These are phyloP conservation scores for Montipora capitata DNA, from an alignment of 92 coral and sea anemone species.

Conservation along the genomic window DNA sequence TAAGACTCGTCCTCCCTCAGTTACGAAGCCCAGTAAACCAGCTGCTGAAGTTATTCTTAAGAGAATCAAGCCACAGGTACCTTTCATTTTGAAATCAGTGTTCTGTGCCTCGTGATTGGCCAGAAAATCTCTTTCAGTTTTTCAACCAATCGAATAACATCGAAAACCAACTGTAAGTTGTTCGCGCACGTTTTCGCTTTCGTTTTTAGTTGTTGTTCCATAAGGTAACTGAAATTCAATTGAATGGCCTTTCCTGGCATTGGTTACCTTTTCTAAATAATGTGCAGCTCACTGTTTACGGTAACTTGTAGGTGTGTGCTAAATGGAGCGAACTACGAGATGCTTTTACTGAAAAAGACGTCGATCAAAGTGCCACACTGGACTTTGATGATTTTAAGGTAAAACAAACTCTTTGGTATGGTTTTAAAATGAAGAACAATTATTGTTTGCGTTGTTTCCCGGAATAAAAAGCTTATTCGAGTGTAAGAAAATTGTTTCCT, in stretches of 20 bases:
- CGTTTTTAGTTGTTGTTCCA: neutral
- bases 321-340: slow-evolving; percentile 78
- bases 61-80: slow-evolving; percentile 78
- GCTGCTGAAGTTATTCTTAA: slow-evolving; percentile 57
- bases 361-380: slow-evolving; percentile 50
- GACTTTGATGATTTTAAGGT: slow-evolving; percentile 62
- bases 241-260: no score
- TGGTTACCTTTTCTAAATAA: no score
- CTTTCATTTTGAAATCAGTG: neutral
- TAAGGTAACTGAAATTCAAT: no score
- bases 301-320: slow-evolving; percentile 69
- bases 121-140: neutral
- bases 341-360: slow-evolving; percentile 46
- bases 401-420: neutral
- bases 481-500: no score
- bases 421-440: neutral
- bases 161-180: neutral
- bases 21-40: slow-evolving; percentile 36
- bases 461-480: no score
- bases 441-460: neutral
- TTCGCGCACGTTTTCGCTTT: neutral
- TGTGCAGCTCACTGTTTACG: no score
- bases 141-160: neutral
- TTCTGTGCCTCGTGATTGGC: neutral
- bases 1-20: slow-evolving; percentile 9